These are phyloP conservation scores for Tetragonula carbonaria DNA, from an alignment of 2,888 invertebrate genomes.

Conservation along the genomic window DNA sequence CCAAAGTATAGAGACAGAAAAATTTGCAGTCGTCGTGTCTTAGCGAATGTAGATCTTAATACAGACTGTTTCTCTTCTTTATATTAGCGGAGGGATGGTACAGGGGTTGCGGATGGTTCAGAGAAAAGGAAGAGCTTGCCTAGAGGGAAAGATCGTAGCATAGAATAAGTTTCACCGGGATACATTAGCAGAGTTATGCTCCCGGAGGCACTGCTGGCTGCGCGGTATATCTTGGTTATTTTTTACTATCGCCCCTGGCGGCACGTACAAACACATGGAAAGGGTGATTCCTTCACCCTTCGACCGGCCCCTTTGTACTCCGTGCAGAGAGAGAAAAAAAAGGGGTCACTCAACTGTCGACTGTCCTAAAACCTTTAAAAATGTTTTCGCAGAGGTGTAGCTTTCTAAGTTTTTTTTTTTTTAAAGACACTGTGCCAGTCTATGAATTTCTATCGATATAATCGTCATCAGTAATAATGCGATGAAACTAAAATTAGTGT, in stretches of 20 bases:
- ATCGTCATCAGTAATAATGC: neutral
- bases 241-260: conserved; percentile 77
- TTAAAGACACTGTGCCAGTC: neutral
- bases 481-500: neutral
- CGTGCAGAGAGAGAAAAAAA: neutral
- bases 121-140: conserved; percentile 15
- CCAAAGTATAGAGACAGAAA: neutral
- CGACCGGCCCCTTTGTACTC: conserved; percentile 16
- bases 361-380: conserved; percentile 3
- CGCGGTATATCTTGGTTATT: conserved; percentile 80
- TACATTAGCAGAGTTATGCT: conserved; percentile 80
- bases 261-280: conserved; percentile 60
- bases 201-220: conserved; percentile 73
- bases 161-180: conserved; percentile 70
- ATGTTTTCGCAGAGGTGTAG: neutral
- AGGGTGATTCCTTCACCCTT: conserved; percentile 55
- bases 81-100: conserved; percentile 34
- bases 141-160: conserved; percentile 45
- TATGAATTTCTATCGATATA: neutral
- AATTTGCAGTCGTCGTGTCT: conserved; percentile 40
- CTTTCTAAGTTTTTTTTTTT: neutral
- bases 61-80: conserved; percentile 42
- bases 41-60: conserved; percentile 71
- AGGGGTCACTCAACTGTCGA: conserved; percentile 9
- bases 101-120: conserved; percentile 46